phyloP scores from a whole-genome alignment of 2,888 invertebrate species.

The Panopea generosa region DNA sequence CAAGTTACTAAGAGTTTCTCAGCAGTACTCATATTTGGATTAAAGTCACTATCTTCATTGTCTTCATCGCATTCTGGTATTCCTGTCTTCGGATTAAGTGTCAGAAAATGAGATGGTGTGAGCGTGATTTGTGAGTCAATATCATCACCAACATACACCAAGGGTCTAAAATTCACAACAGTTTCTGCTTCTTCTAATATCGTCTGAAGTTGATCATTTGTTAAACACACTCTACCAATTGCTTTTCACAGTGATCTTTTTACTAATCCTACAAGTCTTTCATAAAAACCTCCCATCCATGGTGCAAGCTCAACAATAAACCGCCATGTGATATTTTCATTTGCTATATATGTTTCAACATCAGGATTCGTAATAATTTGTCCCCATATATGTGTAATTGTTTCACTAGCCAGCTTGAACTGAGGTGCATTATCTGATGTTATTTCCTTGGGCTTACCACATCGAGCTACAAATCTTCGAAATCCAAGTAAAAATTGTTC shows the following conservation, averaged over 20 bases:
- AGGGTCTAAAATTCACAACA: constrained; percentile 29
- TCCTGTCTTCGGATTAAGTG: constrained; percentile 27
- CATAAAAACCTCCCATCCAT: constrained; percentile 30
- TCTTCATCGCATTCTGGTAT: constrained; percentile 22
- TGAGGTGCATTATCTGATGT: constrained; percentile 23
- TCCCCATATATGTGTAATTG: constrained; percentile 4
- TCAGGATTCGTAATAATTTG: background rate
- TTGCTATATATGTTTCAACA: constrained; percentile 24
- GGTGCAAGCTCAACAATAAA: constrained; percentile 31
- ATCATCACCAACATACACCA: constrained; percentile 35
- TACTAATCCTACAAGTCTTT: constrained; percentile 34
- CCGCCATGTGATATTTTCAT: constrained; percentile 17
- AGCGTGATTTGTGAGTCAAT: constrained; percentile 8
- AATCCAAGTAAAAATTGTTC: constrained; percentile 21
- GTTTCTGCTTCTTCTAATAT: constrained; percentile 31
- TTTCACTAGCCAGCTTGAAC: constrained; percentile 19
- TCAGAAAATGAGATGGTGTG: constrained; percentile 33
- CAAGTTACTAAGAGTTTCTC: constrained; percentile 35
- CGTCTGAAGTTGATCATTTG: constrained; percentile 23
- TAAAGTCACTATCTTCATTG: constrained; percentile 7
- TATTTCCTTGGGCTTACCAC: constrained; percentile 16
- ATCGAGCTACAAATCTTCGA: constrained; percentile 22
- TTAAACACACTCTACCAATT: constrained; percentile 17
- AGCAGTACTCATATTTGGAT: constrained; percentile 9
- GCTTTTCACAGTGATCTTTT: constrained; percentile 30